Conservation (phyloP, 2,113 vertebrate genomes). For the Rissa tridactyla region DNA sequence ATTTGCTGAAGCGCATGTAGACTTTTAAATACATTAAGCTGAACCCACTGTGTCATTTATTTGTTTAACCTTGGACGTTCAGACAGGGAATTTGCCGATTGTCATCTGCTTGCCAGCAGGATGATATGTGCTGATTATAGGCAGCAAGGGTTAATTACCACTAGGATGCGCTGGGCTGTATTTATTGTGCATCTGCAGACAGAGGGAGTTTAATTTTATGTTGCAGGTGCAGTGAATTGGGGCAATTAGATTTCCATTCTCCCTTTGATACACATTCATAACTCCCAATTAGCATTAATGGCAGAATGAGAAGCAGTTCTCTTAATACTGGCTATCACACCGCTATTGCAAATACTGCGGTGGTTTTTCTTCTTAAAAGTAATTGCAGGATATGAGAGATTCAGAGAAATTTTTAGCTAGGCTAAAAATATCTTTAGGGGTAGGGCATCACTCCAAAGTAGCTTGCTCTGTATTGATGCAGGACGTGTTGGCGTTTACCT, state of each 20-base stretch:
- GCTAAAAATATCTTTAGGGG: not conserved
- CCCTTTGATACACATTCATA: slow-evolving; percentile 60
- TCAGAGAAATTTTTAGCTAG: not conserved
- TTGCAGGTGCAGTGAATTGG: slow-evolving; percentile 66
- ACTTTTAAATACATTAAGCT: slow-evolving; percentile 46
- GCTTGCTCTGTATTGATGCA: not conserved
- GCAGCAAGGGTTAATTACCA: slow-evolving; percentile 64
- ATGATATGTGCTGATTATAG: slow-evolving; percentile 36
- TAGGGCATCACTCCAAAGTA: not conserved
- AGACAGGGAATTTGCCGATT: slow-evolving; percentile 38
- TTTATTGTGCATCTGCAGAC: slow-evolving; percentile 60
- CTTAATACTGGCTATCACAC: slow-evolving; percentile 4
- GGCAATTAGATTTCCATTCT: slow-evolving; percentile 60
- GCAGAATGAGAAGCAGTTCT: slow-evolving; percentile 9
- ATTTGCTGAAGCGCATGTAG: slow-evolving; percentile 19
- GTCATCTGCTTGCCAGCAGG: slow-evolving; percentile 58
- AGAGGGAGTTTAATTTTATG: slow-evolving; percentile 52
- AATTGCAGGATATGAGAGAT: not conserved
- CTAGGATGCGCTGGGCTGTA: slow-evolving; percentile 39
- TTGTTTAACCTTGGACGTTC: slow-evolving; percentile 56
- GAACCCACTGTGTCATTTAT: slow-evolving; percentile 28
- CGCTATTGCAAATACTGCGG: not conserved
- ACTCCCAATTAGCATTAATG: slow-evolving; percentile 57
- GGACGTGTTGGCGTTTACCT: not conserved
- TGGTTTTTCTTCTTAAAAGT: not conserved